These are phyloP conservation scores for Muntiacus muntjak DNA, from an alignment of 2,113 vertebrate species.

Conservation along the genomic window DNA sequence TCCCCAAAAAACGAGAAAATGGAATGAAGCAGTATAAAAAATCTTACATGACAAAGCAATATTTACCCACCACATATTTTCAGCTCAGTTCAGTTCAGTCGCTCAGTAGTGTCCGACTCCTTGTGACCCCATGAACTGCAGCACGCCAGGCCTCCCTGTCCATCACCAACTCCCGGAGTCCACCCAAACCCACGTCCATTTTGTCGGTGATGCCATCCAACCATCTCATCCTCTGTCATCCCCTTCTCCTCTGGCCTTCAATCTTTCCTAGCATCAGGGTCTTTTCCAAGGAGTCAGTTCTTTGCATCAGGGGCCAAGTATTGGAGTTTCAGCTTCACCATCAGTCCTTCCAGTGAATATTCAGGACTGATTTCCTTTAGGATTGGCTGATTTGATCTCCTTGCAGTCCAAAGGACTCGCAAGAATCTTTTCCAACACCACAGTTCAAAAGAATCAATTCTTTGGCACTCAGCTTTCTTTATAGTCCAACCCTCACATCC, in stretches of 20 bases:
- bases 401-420: neutral
- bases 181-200: neutral
- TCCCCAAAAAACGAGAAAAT: neutral
- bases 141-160: neutral
- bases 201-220: neutral
- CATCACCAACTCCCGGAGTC: neutral
- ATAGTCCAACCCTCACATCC: neutral
- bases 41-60: neutral
- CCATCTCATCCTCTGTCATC: neutral
- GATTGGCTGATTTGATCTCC: neutral
- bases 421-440: neutral
- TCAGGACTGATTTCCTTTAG: neutral
- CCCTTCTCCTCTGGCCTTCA: neutral
- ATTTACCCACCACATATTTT: neutral
- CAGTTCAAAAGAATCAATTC: neutral
- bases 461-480: neutral
- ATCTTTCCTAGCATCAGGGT: neutral
- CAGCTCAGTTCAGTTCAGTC: neutral
- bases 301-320: neutral
- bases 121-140: neutral
- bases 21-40: neutral
- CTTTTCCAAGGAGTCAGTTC: neutral
- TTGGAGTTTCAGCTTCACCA: neutral
- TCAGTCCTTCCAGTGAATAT: neutral
- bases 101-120: neutral